Evolutionary conservation across 2,888 invertebrate species (phyloP), one percentile per base, ranked within the genome.

Genomic region (Drosophila incognita): DNA sequence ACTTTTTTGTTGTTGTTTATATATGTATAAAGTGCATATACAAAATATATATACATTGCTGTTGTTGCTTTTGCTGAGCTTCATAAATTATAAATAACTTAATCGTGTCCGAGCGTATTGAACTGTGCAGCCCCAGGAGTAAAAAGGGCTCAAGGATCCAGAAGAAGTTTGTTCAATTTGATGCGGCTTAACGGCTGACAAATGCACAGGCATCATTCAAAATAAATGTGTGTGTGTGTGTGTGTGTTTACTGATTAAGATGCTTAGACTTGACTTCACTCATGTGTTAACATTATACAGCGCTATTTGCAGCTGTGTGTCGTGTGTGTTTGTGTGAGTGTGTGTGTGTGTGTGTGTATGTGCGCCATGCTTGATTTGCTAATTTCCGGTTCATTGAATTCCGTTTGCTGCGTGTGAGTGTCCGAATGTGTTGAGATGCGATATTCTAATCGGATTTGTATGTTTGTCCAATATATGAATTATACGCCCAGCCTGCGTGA

Each of bases 71-170:
- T 42, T 69, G 63, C 54, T 29, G 10, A 53, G 51, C 66, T 74
- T 74, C 82, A 86, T 86, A 86, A 86, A 89, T 86, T 86, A 87
- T 82, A 87, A 86, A 86, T 87, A 87, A 82, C 76, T 87, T 87
- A 87, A 82, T 85, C 84, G 84, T 87, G 84, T 84, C 81, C 87
- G 76, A 84, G 81, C 78, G 88, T 87, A 84, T 89, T 89, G 84
- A 89, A 81, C 84, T 79, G 89, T 81, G 62, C 42, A 53, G 42
- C 15, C 66, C 49, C 64, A 49, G 60, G n/a, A 65, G 48, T 51
- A 51, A 67, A 77, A 69, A 65, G 65, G 67, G 69, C 69, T 72
- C 69, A 69, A 71, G 63, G 53, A 74, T 77, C 70, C 70, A 61
- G 48, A 62, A 65, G 67, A 62, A 65, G 69, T 79, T 78, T 72